Conservation (phyloP, 2,888 invertebrate species). For the Malthinus flaveolus region DNA sequence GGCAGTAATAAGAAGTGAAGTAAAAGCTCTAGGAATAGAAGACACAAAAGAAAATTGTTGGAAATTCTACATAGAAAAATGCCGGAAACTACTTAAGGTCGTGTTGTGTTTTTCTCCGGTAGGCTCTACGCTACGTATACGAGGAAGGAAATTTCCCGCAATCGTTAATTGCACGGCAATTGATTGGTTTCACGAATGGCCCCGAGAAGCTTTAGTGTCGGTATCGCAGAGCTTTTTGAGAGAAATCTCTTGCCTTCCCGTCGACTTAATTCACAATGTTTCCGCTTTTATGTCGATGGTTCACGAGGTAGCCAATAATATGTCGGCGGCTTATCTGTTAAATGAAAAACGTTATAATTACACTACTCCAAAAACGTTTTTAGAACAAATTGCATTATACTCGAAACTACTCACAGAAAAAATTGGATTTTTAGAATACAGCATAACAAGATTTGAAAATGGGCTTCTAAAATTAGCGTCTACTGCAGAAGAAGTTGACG, state of each 20-base stretch:
- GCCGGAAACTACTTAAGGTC: slow-evolving; percentile 73
- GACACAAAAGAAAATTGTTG: slow-evolving; percentile 93
- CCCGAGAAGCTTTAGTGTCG: slow-evolving; percentile 84
- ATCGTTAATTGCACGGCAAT: slow-evolving; percentile 91
- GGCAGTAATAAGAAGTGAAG: slow-evolving; percentile 73
- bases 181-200: slow-evolving; percentile 98
- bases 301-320: slow-evolving; percentile 84
- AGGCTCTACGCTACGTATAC: slow-evolving; percentile 81
- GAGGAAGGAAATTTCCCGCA: slow-evolving; percentile 92
- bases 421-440: slow-evolving; percentile 69
- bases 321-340: slow-evolving; percentile 76
- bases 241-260: slow-evolving; percentile 75
- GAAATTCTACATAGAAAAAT: slow-evolving; percentile 92
- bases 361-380: slow-evolving; percentile 94
- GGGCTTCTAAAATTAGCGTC: slow-evolving; percentile 86
- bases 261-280: slow-evolving; percentile 64
- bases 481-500: slow-evolving; percentile 84
- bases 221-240: slow-evolving; percentile 83
- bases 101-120: slow-evolving; percentile 95
- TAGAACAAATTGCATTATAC: slow-evolving; percentile 88
- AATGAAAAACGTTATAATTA: slow-evolving; percentile 93
- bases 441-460: slow-evolving; percentile 80
- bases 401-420: slow-evolving; percentile 71
- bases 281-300: slow-evolving; percentile 89
- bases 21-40: slow-evolving; percentile 77